A percentile compares a stretch with the other conserved stretches of the same genome.
Conservation (phyloP, 2,113 vertebrate species). For the Motacilla tschutschensis region DNA sequence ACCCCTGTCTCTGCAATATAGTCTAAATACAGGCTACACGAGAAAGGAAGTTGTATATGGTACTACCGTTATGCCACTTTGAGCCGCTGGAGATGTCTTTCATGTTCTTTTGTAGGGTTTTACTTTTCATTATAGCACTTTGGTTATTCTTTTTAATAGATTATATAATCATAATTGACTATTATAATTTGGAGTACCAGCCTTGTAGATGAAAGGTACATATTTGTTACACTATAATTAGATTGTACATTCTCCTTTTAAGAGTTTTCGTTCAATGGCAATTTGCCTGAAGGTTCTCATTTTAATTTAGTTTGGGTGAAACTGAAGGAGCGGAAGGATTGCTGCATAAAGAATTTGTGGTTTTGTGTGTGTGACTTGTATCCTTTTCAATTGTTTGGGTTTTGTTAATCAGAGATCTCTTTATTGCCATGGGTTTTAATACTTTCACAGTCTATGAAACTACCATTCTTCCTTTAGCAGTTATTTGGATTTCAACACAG, state of each 20-base stretch:
- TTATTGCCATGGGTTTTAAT: slow-evolving; percentile 17
- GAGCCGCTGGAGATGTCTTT: slow-evolving; percentile 11
- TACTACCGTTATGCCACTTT: background rate
- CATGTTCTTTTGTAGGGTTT: slow-evolving; percentile 30
- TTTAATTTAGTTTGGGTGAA: slow-evolving; percentile 59
- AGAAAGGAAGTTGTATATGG: background rate
- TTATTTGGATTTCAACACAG: slow-evolving; percentile 15
- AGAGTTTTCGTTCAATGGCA: slow-evolving; percentile 45
- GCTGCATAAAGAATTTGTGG: background rate
- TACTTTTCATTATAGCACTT: slow-evolving; percentile 28
- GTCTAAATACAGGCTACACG: background rate
- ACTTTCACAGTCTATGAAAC: background rate
- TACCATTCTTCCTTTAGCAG: background rate
- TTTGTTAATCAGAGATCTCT: slow-evolving; percentile 36
- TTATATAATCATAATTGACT: slow-evolving; percentile 58
- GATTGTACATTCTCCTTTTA: slow-evolving; percentile 48
- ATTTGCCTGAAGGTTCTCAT: slow-evolving; percentile 55
- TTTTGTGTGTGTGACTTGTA: background rate
- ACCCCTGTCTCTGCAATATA: background rate
- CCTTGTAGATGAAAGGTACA: slow-evolving; percentile 55
- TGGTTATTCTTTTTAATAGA: slow-evolving; percentile 43
- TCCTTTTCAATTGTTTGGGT: slow-evolving; percentile 14
- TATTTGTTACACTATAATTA: slow-evolving; percentile 67
- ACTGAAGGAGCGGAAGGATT: background rate
- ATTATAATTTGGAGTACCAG: slow-evolving; percentile 41